These are phyloP conservation scores for Odontamblyopus lacepedii DNA, from an alignment of 2,797 vertebrate species.

Conservation along the genomic window DNA sequence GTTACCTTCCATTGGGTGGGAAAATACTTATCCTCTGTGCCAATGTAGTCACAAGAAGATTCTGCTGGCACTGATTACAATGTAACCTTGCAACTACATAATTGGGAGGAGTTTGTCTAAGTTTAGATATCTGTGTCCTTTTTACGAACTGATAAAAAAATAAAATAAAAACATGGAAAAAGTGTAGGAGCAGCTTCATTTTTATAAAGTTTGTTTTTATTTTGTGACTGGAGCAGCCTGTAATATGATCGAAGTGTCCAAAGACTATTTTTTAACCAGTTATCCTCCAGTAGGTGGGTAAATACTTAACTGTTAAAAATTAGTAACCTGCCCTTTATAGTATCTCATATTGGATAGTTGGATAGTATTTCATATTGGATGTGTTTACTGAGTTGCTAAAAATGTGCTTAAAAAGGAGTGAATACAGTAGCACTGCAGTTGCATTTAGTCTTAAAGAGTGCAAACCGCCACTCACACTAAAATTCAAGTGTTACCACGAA, in stretches of 20 bases:
- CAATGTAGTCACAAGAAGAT: no score
- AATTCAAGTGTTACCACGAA: slow-evolving; percentile 14
- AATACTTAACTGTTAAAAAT: background rate
- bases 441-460: slow-evolving; percentile 5
- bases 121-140: no score
- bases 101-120: no score
- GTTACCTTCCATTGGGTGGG: background rate
- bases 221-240: no score
- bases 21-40: background rate
- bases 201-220: no score
- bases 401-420: background rate
- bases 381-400: background rate
- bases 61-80: no score
- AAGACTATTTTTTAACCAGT: background rate
- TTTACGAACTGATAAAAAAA: no score
- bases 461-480: slow-evolving; percentile 24
- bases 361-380: no score
- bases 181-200: no score
- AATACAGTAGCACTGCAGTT: background rate
- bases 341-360: background rate
- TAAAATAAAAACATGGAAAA: no score
- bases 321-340: no score
- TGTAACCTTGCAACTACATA: no score
- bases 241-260: background rate
- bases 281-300: background rate